Evolutionary conservation across 2,797 vertebrate species (phyloP).

Genomic region (Sebastes alutus): DNA sequence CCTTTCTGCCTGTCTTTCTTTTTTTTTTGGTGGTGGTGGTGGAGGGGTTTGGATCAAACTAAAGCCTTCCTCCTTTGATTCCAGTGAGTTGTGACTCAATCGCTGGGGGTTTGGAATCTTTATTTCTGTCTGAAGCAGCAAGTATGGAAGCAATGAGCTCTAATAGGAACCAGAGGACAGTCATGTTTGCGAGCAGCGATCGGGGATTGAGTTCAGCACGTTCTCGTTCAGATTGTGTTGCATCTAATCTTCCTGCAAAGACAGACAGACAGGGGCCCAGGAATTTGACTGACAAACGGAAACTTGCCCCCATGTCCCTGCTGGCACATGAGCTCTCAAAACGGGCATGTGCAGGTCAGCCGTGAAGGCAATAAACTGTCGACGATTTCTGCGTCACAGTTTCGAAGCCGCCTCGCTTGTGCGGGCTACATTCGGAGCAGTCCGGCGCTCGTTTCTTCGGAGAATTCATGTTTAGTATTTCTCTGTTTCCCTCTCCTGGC

Average conservation of each 20-base stretch:
- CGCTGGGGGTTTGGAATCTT: slow-evolving; percentile 67
- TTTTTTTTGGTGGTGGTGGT: neutral
- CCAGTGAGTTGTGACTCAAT: slow-evolving; percentile 65
- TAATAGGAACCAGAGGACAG: slow-evolving; percentile 80
- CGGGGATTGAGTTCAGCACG: slow-evolving; percentile 65
- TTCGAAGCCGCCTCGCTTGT: slow-evolving; percentile 17
- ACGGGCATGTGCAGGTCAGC: slow-evolving; percentile 50
- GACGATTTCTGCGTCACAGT: slow-evolving; percentile 25
- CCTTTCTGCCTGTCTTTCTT: slow-evolving; percentile 4
- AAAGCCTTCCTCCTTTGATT: slow-evolving; percentile 66
- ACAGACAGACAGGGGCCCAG: slow-evolving; percentile 38
- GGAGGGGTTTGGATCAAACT: slow-evolving; percentile 39
- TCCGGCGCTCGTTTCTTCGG: slow-evolving; percentile 1
- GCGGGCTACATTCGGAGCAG: slow-evolving; percentile 9
- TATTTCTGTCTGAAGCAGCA: slow-evolving; percentile 70
- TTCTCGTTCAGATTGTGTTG: slow-evolving; percentile 69
- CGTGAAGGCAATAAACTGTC: slow-evolving; percentile 61
- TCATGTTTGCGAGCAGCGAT: slow-evolving; percentile 67
- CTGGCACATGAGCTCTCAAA: slow-evolving; percentile 33
- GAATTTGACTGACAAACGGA: slow-evolving; percentile 58
- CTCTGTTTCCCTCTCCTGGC: slow-evolving; percentile 47
- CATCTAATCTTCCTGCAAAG: slow-evolving; percentile 64
- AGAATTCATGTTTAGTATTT: slow-evolving; percentile 55
- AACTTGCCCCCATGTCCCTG: slow-evolving; percentile 20
- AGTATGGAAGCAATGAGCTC: slow-evolving; percentile 79